These are phyloP conservation scores for Mirza zaza DNA, from an alignment of 2,113 vertebrate species.

Conservation along the genomic window DNA sequence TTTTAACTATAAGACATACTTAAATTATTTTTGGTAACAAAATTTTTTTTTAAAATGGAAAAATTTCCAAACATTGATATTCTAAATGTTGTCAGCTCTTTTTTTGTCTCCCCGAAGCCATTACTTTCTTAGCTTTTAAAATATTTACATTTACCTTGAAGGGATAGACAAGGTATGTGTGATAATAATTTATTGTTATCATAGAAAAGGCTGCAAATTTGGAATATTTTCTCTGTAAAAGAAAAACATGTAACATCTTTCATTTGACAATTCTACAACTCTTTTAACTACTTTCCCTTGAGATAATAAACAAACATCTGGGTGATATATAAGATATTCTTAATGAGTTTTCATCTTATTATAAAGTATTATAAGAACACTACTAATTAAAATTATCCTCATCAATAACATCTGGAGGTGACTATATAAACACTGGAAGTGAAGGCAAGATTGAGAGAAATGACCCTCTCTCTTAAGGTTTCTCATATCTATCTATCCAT, in stretches of 20 bases:
- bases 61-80: neutral
- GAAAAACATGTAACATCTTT: neutral
- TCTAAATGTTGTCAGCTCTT: neutral
- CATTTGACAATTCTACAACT: neutral
- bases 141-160: constrained; percentile 28
- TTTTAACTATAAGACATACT: neutral
- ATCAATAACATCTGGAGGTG: neutral
- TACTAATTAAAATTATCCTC: neutral
- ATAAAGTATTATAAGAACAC: neutral
- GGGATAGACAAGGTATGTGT: neutral
- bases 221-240: neutral
- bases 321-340: neutral
- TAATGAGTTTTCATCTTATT: neutral
- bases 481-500: neutral
- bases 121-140: neutral
- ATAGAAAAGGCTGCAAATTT: neutral
- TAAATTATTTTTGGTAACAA: neutral
- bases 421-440: neutral
- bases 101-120: neutral
- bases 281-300: neutral
- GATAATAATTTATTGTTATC: neutral
- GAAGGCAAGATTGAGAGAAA: neutral
- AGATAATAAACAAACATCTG: neutral
- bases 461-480: neutral
- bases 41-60: neutral